These are phyloP conservation scores for Tipula vernalis DNA, from an alignment of 2,888 invertebrate species.

Conservation along the genomic window DNA sequence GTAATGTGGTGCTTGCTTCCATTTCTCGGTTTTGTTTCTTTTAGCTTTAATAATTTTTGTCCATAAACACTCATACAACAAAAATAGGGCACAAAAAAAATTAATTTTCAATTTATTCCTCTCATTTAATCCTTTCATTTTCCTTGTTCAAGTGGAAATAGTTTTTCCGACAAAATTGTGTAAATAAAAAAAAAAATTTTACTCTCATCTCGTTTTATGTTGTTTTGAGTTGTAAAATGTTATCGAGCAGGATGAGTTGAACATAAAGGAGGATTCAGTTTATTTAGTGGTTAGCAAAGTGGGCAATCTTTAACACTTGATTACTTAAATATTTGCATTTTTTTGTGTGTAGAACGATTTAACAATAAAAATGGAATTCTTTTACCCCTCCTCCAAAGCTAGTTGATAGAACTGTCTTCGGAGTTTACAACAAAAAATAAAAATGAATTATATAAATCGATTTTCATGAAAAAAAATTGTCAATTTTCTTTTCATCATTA, in stretches of 20 bases:
- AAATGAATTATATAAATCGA: background rate
- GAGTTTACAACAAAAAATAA: too few species aligned
- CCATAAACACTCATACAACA: background rate
- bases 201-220: background rate
- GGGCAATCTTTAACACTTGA: background rate
- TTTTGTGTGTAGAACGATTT: background rate
- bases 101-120: background rate
- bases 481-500: background rate
- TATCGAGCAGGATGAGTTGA: background rate
- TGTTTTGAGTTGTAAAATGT: background rate
- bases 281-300: background rate
- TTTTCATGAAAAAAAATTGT: background rate
- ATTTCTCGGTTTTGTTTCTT: background rate
- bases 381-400: background rate
- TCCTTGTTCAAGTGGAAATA: background rate
- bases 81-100: background rate
- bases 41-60: background rate
- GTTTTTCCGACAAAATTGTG: background rate
- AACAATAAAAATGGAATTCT: background rate
- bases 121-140: background rate
- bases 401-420: background rate
- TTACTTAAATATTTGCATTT: background rate
- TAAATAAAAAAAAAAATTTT: background rate
- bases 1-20: background rate
- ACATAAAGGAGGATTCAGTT: background rate